Evolutionary conservation across 2,113 vertebrate species (phyloP).

Genomic region (Mus musculus): GRCm39 chr12:117520501-117521000

Average conservation of each 20-base stretch:
- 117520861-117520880: constrained; percentile 13
- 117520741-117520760: constrained; percentile 40
- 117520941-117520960: neutral
- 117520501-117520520: neutral
- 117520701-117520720: neutral
- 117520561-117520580: neutral
- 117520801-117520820: constrained; percentile 32
- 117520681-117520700: neutral
- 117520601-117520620: neutral
- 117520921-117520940: neutral
- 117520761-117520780: constrained; percentile 42
- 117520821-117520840: neutral
- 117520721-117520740: constrained; percentile 15
- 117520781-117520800: constrained; percentile 59
- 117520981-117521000: neutral
- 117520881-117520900: neutral
- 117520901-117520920: neutral
- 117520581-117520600: neutral
- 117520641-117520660: neutral
- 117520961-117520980: neutral
- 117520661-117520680: neutral
- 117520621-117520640: neutral
- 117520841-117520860: constrained; percentile 35
- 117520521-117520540: neutral
- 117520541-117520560: neutral